phyloP scores from a whole-genome alignment of 2,888 invertebrate genomes.

The Himalopsyche japonica region DNA sequence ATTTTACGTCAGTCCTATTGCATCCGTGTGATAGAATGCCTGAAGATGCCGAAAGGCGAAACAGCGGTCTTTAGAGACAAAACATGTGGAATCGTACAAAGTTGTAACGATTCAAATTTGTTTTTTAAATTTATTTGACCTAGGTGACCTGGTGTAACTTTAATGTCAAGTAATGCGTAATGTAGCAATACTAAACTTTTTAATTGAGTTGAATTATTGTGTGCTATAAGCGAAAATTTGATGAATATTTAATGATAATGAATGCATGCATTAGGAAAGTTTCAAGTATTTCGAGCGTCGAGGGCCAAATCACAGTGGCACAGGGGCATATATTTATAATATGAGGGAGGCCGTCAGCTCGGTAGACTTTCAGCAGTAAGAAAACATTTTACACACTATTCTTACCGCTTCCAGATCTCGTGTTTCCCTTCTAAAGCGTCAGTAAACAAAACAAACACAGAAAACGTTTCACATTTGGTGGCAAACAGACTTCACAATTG shows the following conservation, averaged over 20 bases:
- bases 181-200: no score
- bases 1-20: no score
- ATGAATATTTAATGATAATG: background rate
- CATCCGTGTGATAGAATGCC: no score
- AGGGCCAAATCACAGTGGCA: background rate
- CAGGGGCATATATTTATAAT: background rate
- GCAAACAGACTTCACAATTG: background rate
- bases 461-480: conserved; percentile 1
- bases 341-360: background rate
- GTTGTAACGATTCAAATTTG: no score
- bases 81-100: no score
- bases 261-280: background rate
- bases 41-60: no score
- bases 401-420: background rate
- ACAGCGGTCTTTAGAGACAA: no score
- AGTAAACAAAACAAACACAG: background rate
- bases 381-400: background rate
- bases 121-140: no score
- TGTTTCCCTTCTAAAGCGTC: background rate
- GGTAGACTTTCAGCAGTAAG: background rate
- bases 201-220: no score
- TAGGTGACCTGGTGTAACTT: no score
- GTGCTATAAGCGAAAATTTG: no score
- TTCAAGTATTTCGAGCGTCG: background rate
- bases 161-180: no score